Conservation (phyloP, 2,113 vertebrate genomes). For the Apodemus sylvaticus region DNA sequence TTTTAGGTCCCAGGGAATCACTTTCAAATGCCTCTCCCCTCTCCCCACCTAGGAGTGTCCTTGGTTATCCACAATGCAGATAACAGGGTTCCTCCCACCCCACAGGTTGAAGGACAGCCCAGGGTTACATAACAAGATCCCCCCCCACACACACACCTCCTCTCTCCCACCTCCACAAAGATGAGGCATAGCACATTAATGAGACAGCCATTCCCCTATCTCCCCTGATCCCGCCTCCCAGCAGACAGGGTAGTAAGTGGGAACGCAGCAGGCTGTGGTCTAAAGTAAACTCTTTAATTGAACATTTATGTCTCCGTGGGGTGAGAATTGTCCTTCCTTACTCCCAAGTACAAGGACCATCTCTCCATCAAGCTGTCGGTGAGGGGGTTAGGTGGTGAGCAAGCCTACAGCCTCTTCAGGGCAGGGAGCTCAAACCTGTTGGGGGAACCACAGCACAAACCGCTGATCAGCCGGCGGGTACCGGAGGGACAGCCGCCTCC, state of each 20-base stretch:
- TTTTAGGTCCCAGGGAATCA: background rate
- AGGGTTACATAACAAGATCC: background rate
- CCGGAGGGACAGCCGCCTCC: accelerated
- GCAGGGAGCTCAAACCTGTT: slow-evolving; percentile 77
- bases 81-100: background rate
- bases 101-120: background rate
- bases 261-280: background rate
- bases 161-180: background rate
- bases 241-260: background rate
- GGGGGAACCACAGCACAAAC: background rate
- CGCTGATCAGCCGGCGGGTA: background rate
- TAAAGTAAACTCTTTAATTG: slow-evolving; percentile 77
- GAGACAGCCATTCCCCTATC: background rate
- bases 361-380: slow-evolving; percentile 34
- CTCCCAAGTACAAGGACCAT: slow-evolving; percentile 38
- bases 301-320: background rate
- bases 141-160: background rate
- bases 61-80: background rate
- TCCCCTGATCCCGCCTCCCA: background rate
- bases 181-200: accelerated
- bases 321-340: background rate
- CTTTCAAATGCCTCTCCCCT: background rate
- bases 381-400: background rate
- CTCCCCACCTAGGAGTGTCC: background rate
- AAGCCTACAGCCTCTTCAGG: slow-evolving; percentile 55